Evolutionary conservation across 2,888 invertebrate genomes (phyloP).

Genomic region (Zaprionus bogoriensis): DNA sequence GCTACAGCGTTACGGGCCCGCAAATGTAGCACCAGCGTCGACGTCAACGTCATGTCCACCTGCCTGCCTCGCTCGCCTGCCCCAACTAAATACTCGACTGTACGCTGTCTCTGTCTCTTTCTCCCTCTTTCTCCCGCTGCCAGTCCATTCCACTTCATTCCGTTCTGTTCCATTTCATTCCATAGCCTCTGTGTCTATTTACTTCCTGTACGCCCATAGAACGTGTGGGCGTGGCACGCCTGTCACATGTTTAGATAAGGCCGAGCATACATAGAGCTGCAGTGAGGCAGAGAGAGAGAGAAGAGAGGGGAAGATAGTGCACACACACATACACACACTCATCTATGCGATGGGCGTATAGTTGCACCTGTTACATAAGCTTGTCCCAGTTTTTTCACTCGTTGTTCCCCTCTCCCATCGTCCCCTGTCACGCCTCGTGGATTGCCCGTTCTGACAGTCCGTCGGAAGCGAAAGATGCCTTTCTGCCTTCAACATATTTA

Average conservation of each 20-base stretch:
- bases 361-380: constrained; percentile 1
- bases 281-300: background rate
- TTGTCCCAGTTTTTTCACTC: background rate
- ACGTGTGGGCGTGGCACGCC: constrained; percentile 1
- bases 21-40: constrained; percentile 28
- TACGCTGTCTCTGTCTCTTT: background rate
- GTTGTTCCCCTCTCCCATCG: no score
- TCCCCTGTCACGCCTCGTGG: background rate
- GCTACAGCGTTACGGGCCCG: constrained; percentile 27
- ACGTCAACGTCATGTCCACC: constrained; percentile 15
- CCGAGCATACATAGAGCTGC: background rate
- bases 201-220: background rate
- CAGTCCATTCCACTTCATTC: constrained; percentile 2
- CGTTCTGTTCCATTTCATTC: background rate
- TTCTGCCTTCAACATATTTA: background rate
- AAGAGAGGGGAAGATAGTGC: background rate
- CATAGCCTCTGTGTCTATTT: background rate
- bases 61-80: background rate
- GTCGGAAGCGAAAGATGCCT: background rate
- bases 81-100: background rate
- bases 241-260: constrained; percentile 33
- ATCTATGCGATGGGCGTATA: background rate
- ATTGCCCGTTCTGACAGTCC: background rate
- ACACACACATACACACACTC: no score
- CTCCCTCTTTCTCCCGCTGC: background rate